phyloP scores from a whole-genome alignment of 2,797 vertebrate genomes.

The Gymnothorax reevesii region DNA sequence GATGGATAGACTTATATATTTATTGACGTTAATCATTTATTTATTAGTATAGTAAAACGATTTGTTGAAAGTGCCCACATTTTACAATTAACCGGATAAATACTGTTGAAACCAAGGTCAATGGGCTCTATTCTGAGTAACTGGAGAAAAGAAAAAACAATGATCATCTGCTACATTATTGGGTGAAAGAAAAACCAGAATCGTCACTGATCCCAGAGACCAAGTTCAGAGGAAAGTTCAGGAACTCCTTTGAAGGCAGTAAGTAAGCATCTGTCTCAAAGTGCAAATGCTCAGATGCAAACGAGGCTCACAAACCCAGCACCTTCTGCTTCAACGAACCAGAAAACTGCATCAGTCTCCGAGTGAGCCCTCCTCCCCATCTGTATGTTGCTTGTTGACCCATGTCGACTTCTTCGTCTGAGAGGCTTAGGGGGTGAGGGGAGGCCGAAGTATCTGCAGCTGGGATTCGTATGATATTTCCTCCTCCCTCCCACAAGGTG shows the following conservation, averaged over 20 bases:
- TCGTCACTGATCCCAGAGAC: not conserved
- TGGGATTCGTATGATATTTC: not conserved
- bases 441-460: not conserved
- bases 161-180: not conserved
- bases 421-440: constrained; percentile 1
- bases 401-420: not conserved
- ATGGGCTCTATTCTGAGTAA: not conserved
- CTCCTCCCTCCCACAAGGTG: not conserved
- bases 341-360: constrained; percentile 32
- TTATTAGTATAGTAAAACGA: not conserved
- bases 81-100: not conserved
- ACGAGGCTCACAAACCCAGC: not conserved
- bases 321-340: constrained; percentile 44
- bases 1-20: not conserved
- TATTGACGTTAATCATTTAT: not conserved
- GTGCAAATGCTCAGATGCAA: not conserved
- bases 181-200: not conserved
- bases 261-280: not conserved
- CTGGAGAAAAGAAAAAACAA: not conserved
- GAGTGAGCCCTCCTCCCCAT: not conserved
- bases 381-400: not conserved
- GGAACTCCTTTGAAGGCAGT: not conserved
- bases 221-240: not conserved
- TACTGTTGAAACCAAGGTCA: not conserved
- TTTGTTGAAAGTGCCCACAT: not conserved